Evolutionary conservation across 2,113 vertebrate species (phyloP).

Genomic region (Amphilophus citrinellus): DNA sequence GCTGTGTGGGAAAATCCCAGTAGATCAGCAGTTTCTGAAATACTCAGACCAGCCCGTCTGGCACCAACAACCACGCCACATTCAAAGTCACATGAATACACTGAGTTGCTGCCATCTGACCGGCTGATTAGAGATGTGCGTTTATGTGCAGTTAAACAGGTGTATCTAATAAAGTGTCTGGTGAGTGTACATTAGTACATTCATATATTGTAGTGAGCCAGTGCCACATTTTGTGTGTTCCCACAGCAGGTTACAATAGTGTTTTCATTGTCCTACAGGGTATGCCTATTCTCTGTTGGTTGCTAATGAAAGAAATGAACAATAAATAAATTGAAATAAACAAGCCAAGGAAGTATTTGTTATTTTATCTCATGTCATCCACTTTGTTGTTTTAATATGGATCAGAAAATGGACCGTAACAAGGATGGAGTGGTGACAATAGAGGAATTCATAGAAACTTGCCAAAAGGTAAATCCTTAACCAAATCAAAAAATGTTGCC

Average conservation of each 20-base stretch:
- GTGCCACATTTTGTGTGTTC: not conserved
- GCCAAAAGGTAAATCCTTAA: constrained; percentile 87
- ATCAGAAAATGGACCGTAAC: constrained; percentile 87
- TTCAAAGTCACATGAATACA: not conserved
- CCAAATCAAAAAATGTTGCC: not conserved
- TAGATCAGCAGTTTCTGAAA: not conserved
- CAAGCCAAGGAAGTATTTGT: no score
- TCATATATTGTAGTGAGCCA: not conserved
- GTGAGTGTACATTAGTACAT: not conserved
- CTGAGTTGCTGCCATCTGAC: not conserved
- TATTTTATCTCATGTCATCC: not conserved
- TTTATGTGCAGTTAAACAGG: not conserved
- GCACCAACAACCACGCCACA: not conserved
- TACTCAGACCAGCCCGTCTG: not conserved
- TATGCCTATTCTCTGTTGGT: not conserved
- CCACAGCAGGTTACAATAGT: not conserved
- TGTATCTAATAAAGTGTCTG: not conserved
- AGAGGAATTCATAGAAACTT: constrained; percentile 95
- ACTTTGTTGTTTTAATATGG: not conserved
- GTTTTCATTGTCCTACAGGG: not conserved
- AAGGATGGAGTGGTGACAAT: constrained; percentile 94
- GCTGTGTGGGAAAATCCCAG: not conserved
- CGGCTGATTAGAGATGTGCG: not conserved
- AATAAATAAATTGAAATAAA: not conserved
- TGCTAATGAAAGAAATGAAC: not conserved